phyloP scores from a whole-genome alignment of 2,888 invertebrate species.

The Microdon myrmicae region DNA sequence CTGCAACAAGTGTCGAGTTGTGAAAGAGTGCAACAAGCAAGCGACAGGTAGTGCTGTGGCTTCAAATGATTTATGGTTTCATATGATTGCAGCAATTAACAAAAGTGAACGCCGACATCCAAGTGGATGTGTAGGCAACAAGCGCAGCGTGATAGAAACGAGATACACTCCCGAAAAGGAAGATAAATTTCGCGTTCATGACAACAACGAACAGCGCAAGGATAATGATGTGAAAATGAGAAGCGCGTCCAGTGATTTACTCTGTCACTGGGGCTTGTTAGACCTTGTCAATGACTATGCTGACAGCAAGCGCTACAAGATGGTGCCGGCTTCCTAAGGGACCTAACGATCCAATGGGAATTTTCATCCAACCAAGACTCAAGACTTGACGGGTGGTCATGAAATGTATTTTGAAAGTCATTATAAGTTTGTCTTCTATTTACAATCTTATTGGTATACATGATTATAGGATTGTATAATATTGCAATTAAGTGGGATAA shows the following conservation, averaged over 20 bases:
- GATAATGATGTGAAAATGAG: slow-evolving; percentile 32
- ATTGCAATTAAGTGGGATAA: too few species aligned
- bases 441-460: too few species aligned
- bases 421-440: too few species aligned
- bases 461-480: too few species aligned
- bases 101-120: slow-evolving; percentile 51
- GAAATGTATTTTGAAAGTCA: too few species aligned
- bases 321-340: slow-evolving; percentile 21
- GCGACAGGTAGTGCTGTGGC: slow-evolving; percentile 49
- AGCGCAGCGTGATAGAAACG: not conserved
- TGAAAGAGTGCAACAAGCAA: slow-evolving; percentile 47
- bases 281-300: slow-evolving; percentile 22
- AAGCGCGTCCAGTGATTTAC: slow-evolving; percentile 33
- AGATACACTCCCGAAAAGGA: slow-evolving; percentile 27
- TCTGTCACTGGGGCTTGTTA: slow-evolving; percentile 24
- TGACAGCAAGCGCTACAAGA: slow-evolving; percentile 6
- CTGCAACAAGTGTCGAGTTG: slow-evolving; percentile 52
- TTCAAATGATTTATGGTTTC: slow-evolving; percentile 50
- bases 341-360: too few species aligned
- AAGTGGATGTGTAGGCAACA: slow-evolving; percentile 5
- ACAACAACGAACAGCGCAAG: slow-evolving; percentile 35
- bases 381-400: too few species aligned
- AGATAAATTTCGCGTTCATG: slow-evolving; percentile 37
- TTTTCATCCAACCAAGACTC: too few species aligned
- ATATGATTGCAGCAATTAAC: slow-evolving; percentile 51